phyloP scores from a whole-genome alignment of 2,113 vertebrate genomes.

The Suncus etruscus region DNA sequence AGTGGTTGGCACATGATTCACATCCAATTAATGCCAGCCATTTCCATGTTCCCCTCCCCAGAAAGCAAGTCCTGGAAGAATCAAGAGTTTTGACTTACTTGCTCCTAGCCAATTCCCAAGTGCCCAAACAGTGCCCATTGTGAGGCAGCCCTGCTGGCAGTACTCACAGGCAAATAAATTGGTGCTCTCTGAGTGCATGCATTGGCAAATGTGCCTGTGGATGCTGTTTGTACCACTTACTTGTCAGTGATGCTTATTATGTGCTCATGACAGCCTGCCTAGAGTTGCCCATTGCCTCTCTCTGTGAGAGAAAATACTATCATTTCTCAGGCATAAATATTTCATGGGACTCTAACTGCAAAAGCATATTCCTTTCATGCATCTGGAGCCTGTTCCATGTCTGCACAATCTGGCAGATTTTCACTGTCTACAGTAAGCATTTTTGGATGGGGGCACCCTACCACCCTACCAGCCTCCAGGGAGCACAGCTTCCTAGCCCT shows the following conservation, averaged over 20 bases:
- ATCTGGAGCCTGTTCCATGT: neutral
- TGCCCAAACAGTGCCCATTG: neutral
- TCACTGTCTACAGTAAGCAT: constrained; percentile 64
- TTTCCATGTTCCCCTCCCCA: neutral
- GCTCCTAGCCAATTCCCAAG: neutral
- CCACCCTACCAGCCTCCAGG: neutral
- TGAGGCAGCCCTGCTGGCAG: neutral
- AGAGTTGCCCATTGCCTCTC: constrained; percentile 43
- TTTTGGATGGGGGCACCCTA: constrained; percentile 50
- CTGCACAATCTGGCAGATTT: neutral
- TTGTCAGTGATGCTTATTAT: neutral
- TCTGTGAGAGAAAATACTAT: constrained; percentile 65
- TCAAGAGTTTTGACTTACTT: neutral
- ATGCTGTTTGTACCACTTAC: neutral
- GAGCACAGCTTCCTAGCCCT: neutral
- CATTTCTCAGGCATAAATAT: constrained; percentile 67
- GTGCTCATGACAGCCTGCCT: neutral
- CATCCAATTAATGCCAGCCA: neutral
- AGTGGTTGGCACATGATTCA: neutral
- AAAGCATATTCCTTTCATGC: constrained; percentile 60
- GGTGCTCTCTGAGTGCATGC: neutral
- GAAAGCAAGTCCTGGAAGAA: constrained; percentile 47
- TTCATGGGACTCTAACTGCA: constrained; percentile 54
- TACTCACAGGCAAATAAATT: neutral
- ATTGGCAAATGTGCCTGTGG: neutral